A percentile compares a stretch with the other conserved stretches of the same genome.
Conservation (phyloP, 2,797 vertebrate species). For the Lates japonicus region DNA sequence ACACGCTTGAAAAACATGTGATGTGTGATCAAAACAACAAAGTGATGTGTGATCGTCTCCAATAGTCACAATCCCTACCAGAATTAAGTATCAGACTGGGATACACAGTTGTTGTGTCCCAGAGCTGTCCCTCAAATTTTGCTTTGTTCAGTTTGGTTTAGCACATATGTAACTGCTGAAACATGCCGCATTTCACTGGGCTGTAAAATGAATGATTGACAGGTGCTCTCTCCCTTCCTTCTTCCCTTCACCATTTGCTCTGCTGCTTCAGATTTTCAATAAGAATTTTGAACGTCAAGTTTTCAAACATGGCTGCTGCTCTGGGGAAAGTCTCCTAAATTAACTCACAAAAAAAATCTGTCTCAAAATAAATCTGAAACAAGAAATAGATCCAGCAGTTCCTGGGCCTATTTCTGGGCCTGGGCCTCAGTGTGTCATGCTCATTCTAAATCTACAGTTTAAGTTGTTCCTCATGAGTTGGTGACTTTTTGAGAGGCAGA, state of each 20-base stretch:
- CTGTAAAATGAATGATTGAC: neutral
- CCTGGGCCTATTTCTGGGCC: no score
- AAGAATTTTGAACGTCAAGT: neutral
- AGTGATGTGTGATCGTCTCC: constrained; percentile 1
- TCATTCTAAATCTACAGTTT: neutral
- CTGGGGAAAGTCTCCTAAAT: neutral
- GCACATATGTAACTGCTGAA: neutral
- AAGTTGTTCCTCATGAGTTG: constrained; percentile 12
- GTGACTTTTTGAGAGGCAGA: neutral
- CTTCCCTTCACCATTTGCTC: neutral
- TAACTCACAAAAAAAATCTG: neutral
- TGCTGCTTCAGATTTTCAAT: neutral
- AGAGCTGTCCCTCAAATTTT: neutral
- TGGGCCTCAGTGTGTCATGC: no score
- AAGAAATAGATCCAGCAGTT: no score
- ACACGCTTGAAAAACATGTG: neutral
- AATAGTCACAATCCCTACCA: neutral
- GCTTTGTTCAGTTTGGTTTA: neutral
- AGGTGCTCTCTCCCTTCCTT: neutral
- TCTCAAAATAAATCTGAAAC: constrained; percentile 16
- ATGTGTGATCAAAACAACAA: constrained; percentile 7
- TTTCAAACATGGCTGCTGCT: neutral
- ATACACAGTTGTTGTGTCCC: neutral
- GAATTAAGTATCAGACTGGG: neutral
- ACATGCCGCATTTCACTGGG: neutral